A percentile compares a stretch with the other conserved stretches of the same genome.
These are phyloP conservation scores for Vanessa atalanta DNA, from an alignment of 1,140 invertebrate genomes.

Conservation along the genomic window DNA sequence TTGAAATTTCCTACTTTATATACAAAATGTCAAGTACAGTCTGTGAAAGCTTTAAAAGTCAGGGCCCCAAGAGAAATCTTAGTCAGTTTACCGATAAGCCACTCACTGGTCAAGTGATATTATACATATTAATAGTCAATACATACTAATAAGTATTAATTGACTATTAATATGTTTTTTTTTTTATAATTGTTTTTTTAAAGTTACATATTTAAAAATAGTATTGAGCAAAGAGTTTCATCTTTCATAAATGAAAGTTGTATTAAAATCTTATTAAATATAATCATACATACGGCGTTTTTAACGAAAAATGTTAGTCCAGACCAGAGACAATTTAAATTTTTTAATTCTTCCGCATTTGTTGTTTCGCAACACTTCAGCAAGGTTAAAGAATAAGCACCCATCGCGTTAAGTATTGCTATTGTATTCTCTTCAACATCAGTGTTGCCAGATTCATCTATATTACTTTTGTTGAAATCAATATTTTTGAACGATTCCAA, in stretches of 20 bases:
- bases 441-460: conserved; percentile 45
- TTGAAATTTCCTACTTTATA: too few species aligned
- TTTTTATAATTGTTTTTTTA: too few species aligned
- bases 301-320: conserved; percentile 65
- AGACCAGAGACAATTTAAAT: conserved; percentile 64
- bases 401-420: conserved; percentile 70
- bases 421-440: conserved; percentile 46
- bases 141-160: too few species aligned
- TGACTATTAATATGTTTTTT: too few species aligned
- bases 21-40: too few species aligned
- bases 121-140: too few species aligned
- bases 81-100: too few species aligned
- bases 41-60: too few species aligned
- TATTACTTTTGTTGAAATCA: conserved; percentile 51
- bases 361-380: conserved; percentile 67
- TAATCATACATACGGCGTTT: conserved; percentile 64
- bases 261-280: conserved; percentile 8
- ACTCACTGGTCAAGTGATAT: too few species aligned
- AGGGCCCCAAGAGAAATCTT: too few species aligned
- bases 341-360: conserved; percentile 60
- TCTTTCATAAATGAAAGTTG: not conserved
- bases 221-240: too few species aligned
- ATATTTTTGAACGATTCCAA: conserved; percentile 66
- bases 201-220: too few species aligned
- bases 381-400: conserved; percentile 64